Evolutionary conservation across 2,888 invertebrate genomes (phyloP).

Genomic region (Coelopa pilipes): DNA sequence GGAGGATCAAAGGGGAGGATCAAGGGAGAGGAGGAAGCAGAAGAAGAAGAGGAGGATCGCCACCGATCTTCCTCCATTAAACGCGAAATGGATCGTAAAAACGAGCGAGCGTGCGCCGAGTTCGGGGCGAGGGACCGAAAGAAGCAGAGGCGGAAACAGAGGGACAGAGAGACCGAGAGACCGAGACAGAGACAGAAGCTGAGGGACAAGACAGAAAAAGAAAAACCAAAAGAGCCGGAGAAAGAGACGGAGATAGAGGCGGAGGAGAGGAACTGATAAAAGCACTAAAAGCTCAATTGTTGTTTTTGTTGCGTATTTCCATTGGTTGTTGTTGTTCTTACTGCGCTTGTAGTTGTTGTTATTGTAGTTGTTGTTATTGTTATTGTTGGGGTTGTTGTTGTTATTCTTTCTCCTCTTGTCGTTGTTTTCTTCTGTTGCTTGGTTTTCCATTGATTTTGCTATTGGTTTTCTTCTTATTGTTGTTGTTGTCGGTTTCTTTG

Average conservation of each 20-base stretch:
- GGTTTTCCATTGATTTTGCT: too few relatives aligned
- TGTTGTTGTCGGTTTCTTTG: too few relatives aligned
- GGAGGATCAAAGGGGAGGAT: too few relatives aligned
- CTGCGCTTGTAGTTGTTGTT: neutral
- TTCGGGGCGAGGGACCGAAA: neutral
- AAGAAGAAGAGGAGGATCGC: neutral
- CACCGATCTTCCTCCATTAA: constrained; percentile 21
- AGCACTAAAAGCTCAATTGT: neutral
- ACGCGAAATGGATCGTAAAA: constrained; percentile 25
- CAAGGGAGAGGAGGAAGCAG: too few relatives aligned
- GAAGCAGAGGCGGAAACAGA: too few relatives aligned
- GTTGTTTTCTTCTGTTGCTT: neutral
- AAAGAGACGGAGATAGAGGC: neutral
- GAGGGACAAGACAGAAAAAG: too few relatives aligned
- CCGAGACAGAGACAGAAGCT: too few relatives aligned
- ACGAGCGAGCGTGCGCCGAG: neutral
- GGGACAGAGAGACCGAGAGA: too few relatives aligned
- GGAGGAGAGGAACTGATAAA: constrained; percentile 24
- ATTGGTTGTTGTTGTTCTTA: neutral
- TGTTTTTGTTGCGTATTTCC: neutral
- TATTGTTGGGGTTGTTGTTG: neutral
- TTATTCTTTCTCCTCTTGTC: neutral
- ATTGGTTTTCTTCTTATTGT: too few relatives aligned
- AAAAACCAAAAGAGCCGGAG: too few relatives aligned
- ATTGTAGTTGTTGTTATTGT: neutral